Evolutionary conservation across 2,888 invertebrate species (phyloP).

Genomic region (Perizoma flavofasciatum): DNA sequence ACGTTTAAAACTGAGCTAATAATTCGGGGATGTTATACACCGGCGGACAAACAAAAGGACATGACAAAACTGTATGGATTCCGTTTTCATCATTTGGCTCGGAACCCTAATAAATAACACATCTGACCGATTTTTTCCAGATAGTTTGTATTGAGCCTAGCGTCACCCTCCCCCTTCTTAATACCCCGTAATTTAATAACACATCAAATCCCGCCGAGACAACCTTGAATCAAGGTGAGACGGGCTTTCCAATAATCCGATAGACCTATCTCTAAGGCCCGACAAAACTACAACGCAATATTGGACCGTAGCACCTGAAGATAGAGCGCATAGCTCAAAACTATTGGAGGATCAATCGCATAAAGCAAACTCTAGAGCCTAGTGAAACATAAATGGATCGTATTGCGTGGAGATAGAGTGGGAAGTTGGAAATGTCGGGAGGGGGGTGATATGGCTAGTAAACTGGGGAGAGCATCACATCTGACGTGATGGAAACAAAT

Average conservation of each 20-base stretch:
- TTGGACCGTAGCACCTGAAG: conserved; percentile 14
- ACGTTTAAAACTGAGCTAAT: too few relatives aligned
- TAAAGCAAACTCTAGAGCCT: conserved; percentile 5
- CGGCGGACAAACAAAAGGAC: too few relatives aligned
- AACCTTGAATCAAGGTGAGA: conserved; percentile 39
- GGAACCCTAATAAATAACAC: too few relatives aligned
- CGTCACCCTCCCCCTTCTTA: neutral
- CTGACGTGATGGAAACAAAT: conserved; percentile 28
- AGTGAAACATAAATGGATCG: conserved; percentile 9
- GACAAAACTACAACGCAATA: conserved; percentile 11
- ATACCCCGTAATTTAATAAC: conserved; percentile 1
- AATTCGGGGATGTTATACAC: too few relatives aligned
- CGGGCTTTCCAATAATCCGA: conserved; percentile 44
- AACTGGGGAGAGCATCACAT: conserved; percentile 23
- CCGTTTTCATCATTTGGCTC: too few relatives aligned
- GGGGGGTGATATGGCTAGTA: conserved; percentile 5
- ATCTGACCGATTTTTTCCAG: too few relatives aligned
- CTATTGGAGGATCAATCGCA: conserved; percentile 1
- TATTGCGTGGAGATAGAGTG: conserved; percentile 16
- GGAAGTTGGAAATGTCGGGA: conserved; percentile 8
- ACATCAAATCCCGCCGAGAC: conserved; percentile 30
- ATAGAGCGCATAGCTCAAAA: conserved; percentile 9
- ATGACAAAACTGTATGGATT: too few relatives aligned
- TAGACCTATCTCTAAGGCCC: conserved; percentile 35
- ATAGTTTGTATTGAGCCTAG: too few relatives aligned